A percentile compares a stretch with the other conserved stretches of the same genome.
Conservation (phyloP, 2,113 vertebrate genomes). For the Mugil cephalus region DNA sequence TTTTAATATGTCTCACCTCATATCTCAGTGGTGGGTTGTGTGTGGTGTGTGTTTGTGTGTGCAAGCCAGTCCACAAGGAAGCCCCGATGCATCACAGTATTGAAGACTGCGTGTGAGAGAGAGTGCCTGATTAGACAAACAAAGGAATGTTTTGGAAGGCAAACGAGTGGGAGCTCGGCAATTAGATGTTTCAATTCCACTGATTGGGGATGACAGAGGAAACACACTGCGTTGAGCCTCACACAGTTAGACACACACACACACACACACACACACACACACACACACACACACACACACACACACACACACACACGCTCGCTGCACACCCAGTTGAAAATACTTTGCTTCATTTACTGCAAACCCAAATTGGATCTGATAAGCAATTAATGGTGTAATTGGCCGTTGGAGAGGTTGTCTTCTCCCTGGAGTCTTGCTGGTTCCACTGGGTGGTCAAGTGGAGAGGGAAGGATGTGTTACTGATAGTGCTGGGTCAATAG, state of each 20-base stretch:
- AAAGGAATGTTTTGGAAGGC: conserved; percentile 79
- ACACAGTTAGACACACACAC: conserved; percentile 48
- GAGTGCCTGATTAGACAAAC: conserved; percentile 73
- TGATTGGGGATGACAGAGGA: conserved; percentile 86
- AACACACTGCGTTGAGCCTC: conserved; percentile 60
- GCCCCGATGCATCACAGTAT: conserved; percentile 15
- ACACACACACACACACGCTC: conserved; percentile 26
- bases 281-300: conserved; percentile 37
- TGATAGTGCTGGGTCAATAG: conserved; percentile 55
- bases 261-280: conserved; percentile 23
- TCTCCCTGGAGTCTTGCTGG: conserved; percentile 75
- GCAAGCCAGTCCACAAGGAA: conserved; percentile 5
- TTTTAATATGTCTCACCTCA: background rate
- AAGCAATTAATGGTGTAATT: conserved; percentile 87
- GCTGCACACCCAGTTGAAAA: conserved; percentile 52
- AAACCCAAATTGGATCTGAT: conserved; percentile 84
- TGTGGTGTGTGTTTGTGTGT: background rate
- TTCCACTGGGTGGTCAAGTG: conserved; percentile 62
- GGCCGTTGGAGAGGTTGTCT: conserved; percentile 81
- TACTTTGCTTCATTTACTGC: conserved; percentile 80
- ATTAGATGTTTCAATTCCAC: conserved; percentile 82
- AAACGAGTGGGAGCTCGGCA: conserved; percentile 75
- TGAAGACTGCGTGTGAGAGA: conserved; percentile 17
- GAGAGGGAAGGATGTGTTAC: conserved; percentile 56
- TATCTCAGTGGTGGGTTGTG: background rate